Percentiles rank a stretch among this genome's conserved stretches.
Conservation (phyloP, 1,140 invertebrate species). For the Lepidostoma basale region DNA sequence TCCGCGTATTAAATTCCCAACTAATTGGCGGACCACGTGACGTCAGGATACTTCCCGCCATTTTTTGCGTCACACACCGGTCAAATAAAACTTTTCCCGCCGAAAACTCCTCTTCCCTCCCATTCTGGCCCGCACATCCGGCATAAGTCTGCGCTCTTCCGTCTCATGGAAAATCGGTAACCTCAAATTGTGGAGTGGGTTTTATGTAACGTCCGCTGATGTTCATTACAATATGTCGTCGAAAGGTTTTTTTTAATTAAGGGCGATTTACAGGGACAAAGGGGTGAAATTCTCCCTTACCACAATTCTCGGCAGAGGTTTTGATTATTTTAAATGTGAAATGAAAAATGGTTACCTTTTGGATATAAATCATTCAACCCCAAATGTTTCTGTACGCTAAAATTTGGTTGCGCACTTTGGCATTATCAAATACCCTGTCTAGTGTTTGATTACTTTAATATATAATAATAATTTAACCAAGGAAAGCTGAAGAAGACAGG, state of each 20-base stretch:
- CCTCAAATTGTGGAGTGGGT: slow-evolving; percentile 17
- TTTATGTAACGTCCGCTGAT: slow-evolving; percentile 27
- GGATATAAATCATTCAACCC: no score
- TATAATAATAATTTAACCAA: no score
- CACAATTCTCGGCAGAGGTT: background rate
- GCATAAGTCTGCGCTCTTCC: background rate
- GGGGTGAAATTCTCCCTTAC: slow-evolving; percentile 9
- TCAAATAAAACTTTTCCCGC: slow-evolving; percentile 38
- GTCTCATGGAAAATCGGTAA: background rate
- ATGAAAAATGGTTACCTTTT: slow-evolving; percentile 12
- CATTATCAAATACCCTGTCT: no score
- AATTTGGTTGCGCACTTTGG: no score
- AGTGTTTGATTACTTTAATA: no score
- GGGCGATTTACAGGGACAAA: slow-evolving; percentile 21
- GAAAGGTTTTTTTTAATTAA: slow-evolving; percentile 35
- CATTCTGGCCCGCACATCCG: background rate
- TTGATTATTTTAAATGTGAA: slow-evolving; percentile 11
- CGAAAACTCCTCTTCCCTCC: slow-evolving; percentile 1
- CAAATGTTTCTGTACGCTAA: no score
- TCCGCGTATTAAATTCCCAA: slow-evolving; percentile 34
- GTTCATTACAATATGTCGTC: slow-evolving; percentile 41
- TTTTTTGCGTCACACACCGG: slow-evolving; percentile 33
- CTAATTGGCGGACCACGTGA: slow-evolving; percentile 42
- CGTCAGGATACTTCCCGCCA: slow-evolving; percentile 27
- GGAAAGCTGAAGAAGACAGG: no score